These are phyloP conservation scores for Morelia viridis DNA, from an alignment of 2,797 vertebrate species.

Conservation along the genomic window DNA sequence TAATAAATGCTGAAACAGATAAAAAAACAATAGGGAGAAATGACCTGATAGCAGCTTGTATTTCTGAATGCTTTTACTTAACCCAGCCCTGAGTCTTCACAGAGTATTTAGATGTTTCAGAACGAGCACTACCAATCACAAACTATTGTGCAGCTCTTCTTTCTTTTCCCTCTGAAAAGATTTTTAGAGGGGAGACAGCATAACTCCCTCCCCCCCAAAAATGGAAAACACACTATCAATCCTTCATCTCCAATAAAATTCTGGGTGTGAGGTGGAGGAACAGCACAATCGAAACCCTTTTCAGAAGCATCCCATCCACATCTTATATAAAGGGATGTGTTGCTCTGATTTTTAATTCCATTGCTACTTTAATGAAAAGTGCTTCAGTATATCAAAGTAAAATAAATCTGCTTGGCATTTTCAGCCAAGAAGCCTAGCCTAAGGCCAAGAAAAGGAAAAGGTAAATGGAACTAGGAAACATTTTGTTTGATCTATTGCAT, in stretches of 20 bases:
- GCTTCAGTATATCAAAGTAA: not conserved
- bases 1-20: not conserved
- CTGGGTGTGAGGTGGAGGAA: not conserved
- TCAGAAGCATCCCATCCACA: not conserved
- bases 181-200: not conserved
- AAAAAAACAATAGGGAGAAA: not conserved
- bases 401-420: not conserved
- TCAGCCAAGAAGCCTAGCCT: not conserved
- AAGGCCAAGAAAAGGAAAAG: not conserved
- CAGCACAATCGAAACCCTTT: not conserved
- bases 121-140: not conserved
- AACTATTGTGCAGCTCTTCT: not conserved
- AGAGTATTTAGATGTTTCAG: not conserved
- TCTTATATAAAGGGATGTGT: not conserved
- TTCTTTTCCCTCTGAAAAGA: not conserved
- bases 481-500: not conserved
- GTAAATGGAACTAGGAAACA: not conserved
- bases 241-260: not conserved
- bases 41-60: not conserved
- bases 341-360: not conserved
- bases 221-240: not conserved
- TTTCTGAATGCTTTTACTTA: not conserved
- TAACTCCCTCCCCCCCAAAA: not conserved
- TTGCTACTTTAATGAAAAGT: not conserved
- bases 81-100: not conserved